These are phyloP conservation scores for Augochlorella aurata DNA, from an alignment of 2,888 invertebrate species.

Conservation along the genomic window DNA sequence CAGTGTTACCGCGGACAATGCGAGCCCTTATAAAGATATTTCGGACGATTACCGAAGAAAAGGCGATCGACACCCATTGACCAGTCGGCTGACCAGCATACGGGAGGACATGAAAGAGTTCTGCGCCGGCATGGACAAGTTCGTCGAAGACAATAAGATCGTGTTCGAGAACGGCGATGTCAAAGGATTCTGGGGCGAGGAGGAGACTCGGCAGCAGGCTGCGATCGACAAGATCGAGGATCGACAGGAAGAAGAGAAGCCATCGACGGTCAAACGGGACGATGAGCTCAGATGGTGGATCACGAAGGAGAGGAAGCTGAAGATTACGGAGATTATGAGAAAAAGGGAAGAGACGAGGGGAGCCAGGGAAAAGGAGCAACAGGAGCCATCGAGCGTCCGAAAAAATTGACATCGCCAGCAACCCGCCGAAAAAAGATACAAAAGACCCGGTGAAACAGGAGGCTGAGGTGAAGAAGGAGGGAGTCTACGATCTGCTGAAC, in stretches of 20 bases:
- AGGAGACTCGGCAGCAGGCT: not conserved
- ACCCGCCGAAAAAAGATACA: not conserved
- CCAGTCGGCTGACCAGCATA: conserved; percentile 63
- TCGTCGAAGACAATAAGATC: conserved; percentile 68
- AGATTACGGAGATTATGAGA: conserved; percentile 41
- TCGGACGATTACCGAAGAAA: conserved; percentile 36
- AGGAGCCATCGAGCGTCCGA: not conserved
- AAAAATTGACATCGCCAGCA: not conserved
- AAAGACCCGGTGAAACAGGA: not conserved
- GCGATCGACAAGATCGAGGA: not conserved
- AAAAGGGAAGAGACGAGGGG: conserved; percentile 30
- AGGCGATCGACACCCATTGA: conserved; percentile 35
- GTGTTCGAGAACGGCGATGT: conserved; percentile 63
- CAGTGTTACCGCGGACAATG: not conserved
- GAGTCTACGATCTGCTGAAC: conserved; percentile 49
- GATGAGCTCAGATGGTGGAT: conserved; percentile 51
- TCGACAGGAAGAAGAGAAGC: not conserved
- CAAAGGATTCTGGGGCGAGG: conserved; percentile 59
- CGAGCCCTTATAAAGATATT: conserved; percentile 8
- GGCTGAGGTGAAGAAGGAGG: not conserved
- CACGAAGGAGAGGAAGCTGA: conserved; percentile 51
- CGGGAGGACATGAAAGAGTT: conserved; percentile 70
- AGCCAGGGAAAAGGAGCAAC: not conserved
- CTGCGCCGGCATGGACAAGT: conserved; percentile 65
- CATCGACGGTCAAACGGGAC: not conserved